Evolutionary conservation across 2,888 invertebrate species (phyloP), one percentile per base, ranked within the genome.

Genomic region (Margaritifera margaritifera): DNA sequence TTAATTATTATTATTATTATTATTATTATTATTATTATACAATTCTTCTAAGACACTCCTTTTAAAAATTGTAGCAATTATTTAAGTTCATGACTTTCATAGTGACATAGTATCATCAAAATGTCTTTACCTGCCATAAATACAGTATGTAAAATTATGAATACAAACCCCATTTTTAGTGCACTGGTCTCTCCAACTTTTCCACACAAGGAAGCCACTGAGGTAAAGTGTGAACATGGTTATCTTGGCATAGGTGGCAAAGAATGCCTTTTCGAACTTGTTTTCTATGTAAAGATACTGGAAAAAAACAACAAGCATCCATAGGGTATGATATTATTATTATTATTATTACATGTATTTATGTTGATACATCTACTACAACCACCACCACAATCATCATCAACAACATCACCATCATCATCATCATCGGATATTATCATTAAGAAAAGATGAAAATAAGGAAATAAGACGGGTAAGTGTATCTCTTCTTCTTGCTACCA

Each of bases 161-260:
- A 42, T 52, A 64, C 66, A 59, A 66, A 78, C 78, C 71, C 59
- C 60, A 52, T 64, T 70, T 24, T 71, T 78, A 71, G 93, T 93
- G 89, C 96, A 97, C 75, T 95, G 94, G 82, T 96, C 95, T 90
- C 95, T 93, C 94, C 97, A 96, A 8, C 97, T 95, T 75, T 95
- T 94, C 92, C 95, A 95, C 83, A 97, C 94, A 81, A 96, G 93
- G 85, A 97, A 93, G 58, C 97, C 95, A 84, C 96, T 90, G 80
- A 99, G 92, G 90, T 98, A 99, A 76, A 98, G 91, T 71, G 95
- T 94, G 86, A 99, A 96, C 93, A 98, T 93, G 54, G 96, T 96
- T 69, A 97, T 97, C 91, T 98, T 97, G 73, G 97, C 92, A 90
- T 98, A 99, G 25, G 98, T 97, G 84, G 95, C 95, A 90, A 99